Evolutionary conservation across 1,140 invertebrate species (phyloP).

Genomic region (Dendroctonus valens): DNA sequence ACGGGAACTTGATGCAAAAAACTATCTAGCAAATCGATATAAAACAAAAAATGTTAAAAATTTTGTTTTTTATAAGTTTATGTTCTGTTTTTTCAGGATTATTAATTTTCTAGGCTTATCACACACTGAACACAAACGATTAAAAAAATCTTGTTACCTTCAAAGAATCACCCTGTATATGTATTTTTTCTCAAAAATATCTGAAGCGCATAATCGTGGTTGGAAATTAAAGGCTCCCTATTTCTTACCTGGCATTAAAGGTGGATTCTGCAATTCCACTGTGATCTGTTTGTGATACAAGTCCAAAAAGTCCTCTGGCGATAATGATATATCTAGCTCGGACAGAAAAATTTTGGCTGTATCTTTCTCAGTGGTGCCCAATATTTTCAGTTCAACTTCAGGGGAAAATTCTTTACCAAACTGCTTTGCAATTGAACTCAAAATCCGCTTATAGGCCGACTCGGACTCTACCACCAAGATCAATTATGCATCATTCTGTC

Average conservation of each 20-base stretch:
- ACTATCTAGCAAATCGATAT: no score
- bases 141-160: no score
- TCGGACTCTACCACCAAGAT: conserved; percentile 47
- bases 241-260: conserved; percentile 58
- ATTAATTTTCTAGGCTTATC: no score
- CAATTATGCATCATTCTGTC: conserved; percentile 11
- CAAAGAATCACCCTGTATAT: no score
- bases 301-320: conserved; percentile 54
- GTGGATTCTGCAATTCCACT: conserved; percentile 40
- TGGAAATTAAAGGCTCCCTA: neutral
- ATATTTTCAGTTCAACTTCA: conserved; percentile 59
- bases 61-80: no score
- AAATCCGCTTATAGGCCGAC: conserved; percentile 46
- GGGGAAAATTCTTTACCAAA: conserved; percentile 60
- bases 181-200: no score
- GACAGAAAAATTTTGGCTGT: conserved; percentile 57
- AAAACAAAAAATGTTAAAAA: no score
- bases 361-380: conserved; percentile 61
- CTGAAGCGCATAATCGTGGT: no score
- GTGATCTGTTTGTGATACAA: conserved; percentile 40
- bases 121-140: no score
- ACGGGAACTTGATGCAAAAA: no score
- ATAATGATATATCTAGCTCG: conserved; percentile 56
- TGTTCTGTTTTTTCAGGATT: no score
- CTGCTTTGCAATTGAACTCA: conserved; percentile 44